phyloP scores from a whole-genome alignment of 2,113 vertebrate species.

The Vulpes lagopus region DNA sequence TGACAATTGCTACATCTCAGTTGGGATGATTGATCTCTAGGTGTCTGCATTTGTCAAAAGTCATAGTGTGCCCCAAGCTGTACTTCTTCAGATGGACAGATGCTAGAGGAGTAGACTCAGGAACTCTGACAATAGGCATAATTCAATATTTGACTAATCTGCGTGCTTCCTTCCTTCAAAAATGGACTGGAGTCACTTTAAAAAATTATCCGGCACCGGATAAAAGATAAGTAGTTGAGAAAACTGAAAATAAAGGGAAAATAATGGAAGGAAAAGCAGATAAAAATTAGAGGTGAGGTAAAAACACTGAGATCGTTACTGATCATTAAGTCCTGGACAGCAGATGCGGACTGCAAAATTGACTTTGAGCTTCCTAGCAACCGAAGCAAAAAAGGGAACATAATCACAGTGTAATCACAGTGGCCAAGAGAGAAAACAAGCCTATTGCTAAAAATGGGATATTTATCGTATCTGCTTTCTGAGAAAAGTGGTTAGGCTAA shows the following conservation, averaged over 20 bases:
- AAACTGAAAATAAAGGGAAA: constrained; percentile 5
- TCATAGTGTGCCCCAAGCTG: not conserved
- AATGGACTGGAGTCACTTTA: not conserved
- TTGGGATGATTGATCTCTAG: not conserved
- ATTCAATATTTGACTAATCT: not conserved
- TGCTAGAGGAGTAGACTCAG: not conserved
- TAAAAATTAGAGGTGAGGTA: not conserved
- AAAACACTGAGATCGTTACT: not conserved
- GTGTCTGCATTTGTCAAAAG: not conserved
- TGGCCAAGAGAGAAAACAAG: not conserved
- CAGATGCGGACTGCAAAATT: not conserved
- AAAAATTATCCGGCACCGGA: not conserved
- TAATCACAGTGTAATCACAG: not conserved
- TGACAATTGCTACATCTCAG: not conserved
- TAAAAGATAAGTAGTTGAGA: not conserved
- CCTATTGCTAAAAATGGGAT: not conserved
- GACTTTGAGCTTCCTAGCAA: constrained; percentile 56
- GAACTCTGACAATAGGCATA: not conserved
- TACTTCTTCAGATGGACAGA: not conserved
- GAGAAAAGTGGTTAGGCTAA: not conserved
- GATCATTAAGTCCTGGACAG: not conserved
- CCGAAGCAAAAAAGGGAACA: not conserved
- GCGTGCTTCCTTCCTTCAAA: not conserved
- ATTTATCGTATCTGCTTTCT: not conserved
- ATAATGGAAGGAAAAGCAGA: constrained; percentile 4